Conservation (phyloP, 1,140 invertebrate species). For the Drosophila saltans region DNA sequence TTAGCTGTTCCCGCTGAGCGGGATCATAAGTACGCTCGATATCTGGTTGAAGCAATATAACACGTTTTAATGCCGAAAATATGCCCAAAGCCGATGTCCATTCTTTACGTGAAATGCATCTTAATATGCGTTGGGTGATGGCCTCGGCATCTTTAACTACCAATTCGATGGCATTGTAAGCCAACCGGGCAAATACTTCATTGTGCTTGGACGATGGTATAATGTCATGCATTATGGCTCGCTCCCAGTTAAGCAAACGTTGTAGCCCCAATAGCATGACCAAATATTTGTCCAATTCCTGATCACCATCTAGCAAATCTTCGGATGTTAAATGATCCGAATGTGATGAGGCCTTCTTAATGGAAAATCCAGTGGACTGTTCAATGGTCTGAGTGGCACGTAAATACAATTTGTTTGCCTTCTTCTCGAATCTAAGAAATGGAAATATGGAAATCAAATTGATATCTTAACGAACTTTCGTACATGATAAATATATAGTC, state of each 20-base stretch:
- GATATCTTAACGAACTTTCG: too few relatives aligned
- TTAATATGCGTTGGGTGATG: conserved; percentile 90
- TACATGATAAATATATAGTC: too few relatives aligned
- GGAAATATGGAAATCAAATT: background rate
- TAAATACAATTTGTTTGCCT: conserved; percentile 93
- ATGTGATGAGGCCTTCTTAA: conserved; percentile 83
- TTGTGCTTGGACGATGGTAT: conserved; percentile 91
- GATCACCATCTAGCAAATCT: conserved; percentile 89
- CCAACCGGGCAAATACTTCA: conserved; percentile 92
- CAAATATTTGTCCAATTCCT: conserved; percentile 94
- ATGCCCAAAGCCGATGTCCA: conserved; percentile 92
- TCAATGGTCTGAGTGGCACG: conserved; percentile 92
- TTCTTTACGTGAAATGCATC: conserved; percentile 91
- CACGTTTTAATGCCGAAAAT: conserved; percentile 93
- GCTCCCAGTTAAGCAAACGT: conserved; percentile 94
- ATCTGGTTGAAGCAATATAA: conserved; percentile 91
- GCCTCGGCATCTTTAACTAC: conserved; percentile 88
- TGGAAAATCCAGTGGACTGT: conserved; percentile 88
- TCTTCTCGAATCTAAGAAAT: conserved; percentile 88
- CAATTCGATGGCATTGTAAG: conserved; percentile 92
- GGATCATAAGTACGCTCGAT: conserved; percentile 91
- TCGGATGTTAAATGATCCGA: conserved; percentile 84
- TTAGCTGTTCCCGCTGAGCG: conserved; percentile 88
- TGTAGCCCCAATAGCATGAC: conserved; percentile 93
- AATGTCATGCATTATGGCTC: conserved; percentile 91